Evolutionary conservation across 2,888 invertebrate species (phyloP), one percentile per base, ranked within the genome.

Genomic region (Bedellia somnulentella): DNA sequence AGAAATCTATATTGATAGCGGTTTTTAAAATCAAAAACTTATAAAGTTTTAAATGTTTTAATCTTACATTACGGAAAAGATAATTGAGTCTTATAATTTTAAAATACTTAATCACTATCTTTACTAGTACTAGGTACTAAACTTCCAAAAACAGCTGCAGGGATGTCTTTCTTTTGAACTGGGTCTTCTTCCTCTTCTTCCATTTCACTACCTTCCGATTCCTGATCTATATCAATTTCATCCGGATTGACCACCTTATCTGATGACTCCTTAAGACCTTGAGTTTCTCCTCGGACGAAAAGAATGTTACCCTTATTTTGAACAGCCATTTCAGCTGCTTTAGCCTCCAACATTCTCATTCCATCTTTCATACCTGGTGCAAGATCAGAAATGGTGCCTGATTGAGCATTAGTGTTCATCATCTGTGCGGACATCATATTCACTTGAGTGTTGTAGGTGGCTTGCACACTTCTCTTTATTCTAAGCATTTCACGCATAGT

Each of bases 391-490:
- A 85, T 70, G 15, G 86, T 85, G 11, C 86, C 83, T 31, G 79
- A 78, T 43, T 80, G 80, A 11, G 80, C 78, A 23, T 84, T 82
- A 12, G 88, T 89, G 45, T 87, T 91, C 44, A 96, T 75, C 89
- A 97, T 95, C 63, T 97, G 97, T 1, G 96, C 95, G 9, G 95
- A 93, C 95, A 98, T 97, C 89, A 96, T 97, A 58, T 98, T 98
- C n/a, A 85, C 84, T 78, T 98, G 96, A 1, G 97, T 98, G 59
- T 98, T 99, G 60, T 94, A 99, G 48, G 92, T 92, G 3, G 98
- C 98, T 70, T 97, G 96, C 1, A 99, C 93, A 51, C 95, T 95
- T 44, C 98, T 83, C 70, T 97, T 96, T 39, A 99, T 96, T 47
- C 98, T 81, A 44, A 99, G 75, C 97, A 99, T 97, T 77, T 99